Conservation (phyloP, 2,797 vertebrate species). For the Mus spretus region DNA sequence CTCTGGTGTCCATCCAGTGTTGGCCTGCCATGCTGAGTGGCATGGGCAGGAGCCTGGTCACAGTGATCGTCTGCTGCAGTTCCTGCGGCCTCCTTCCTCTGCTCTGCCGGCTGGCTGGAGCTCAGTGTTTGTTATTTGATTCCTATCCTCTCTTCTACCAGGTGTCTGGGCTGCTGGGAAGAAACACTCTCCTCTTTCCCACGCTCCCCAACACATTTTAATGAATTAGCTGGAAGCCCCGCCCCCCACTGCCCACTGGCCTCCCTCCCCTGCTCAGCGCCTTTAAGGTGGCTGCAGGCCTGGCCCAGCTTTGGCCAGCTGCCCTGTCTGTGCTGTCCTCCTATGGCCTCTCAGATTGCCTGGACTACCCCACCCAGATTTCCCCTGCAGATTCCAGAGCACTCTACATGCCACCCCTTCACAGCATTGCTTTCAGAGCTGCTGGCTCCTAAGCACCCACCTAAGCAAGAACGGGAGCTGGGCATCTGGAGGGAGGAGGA, state of each 20-base stretch:
- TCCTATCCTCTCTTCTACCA: conserved; percentile 87
- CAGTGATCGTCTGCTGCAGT: conserved; percentile 66
- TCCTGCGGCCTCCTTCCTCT: conserved; percentile 83
- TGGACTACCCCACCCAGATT: background rate
- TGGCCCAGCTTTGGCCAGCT: conserved; percentile 40
- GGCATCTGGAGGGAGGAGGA: background rate
- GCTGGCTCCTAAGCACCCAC: background rate
- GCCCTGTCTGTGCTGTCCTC: background rate
- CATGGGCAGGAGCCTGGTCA: conserved; percentile 4
- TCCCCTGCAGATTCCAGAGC: background rate
- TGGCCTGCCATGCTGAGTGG: background rate
- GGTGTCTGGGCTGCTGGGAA: conserved; percentile 94
- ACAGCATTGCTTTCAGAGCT: background rate
- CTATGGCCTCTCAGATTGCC: background rate
- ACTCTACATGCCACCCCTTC: background rate
- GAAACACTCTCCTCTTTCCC: conserved; percentile 99
- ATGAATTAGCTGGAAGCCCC: conserved; percentile 95
- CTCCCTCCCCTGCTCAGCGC: conserved; percentile 77
- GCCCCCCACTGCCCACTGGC: conserved; percentile 86
- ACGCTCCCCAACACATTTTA: conserved; percentile 99
- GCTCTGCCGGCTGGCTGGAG: conserved; percentile 63
- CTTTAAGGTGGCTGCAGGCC: conserved; percentile 84
- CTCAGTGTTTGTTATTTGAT: conserved; percentile 83
- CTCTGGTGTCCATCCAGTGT: background rate
- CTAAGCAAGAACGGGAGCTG: no score